phyloP scores from a whole-genome alignment of 2,797 vertebrate species.

The Percopsis omiscomaycus region DNA sequence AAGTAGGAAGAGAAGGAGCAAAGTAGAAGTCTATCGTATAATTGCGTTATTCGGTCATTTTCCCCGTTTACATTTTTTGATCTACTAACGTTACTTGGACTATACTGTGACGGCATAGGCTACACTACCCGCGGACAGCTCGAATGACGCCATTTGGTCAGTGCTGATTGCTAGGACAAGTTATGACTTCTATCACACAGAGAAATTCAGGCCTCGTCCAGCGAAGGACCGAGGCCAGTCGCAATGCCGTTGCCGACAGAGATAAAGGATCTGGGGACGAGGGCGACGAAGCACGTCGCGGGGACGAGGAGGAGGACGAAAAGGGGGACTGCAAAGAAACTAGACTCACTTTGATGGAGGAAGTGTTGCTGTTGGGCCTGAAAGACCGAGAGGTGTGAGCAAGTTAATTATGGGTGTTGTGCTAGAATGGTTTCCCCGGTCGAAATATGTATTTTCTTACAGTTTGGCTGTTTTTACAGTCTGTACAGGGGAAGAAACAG shows the following conservation, averaged over 20 bases:
- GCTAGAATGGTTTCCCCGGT: too few relatives aligned
- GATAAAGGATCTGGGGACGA: slow-evolving; percentile 81
- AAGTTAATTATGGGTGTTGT: slow-evolving; percentile 3
- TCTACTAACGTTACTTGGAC: not conserved
- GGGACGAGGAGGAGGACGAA: slow-evolving; percentile 88
- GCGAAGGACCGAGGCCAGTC: slow-evolving; percentile 92
- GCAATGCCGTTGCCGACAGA: slow-evolving; percentile 85
- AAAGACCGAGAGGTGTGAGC: slow-evolving; percentile 92
- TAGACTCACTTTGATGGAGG: slow-evolving; percentile 94
- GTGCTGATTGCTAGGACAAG: slow-evolving; percentile 38
- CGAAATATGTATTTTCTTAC: too few relatives aligned
- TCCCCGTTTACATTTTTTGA: slow-evolving; percentile 26
- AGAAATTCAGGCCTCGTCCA: slow-evolving; percentile 95
- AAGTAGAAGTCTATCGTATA: slow-evolving; percentile 31
- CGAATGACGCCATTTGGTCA: slow-evolving; percentile 35
- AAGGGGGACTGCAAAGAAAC: slow-evolving; percentile 93
- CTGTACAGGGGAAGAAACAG: too few relatives aligned
- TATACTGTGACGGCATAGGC: slow-evolving; percentile 43
- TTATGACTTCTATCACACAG: slow-evolving; percentile 89
- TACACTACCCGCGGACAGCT: slow-evolving; percentile 27
- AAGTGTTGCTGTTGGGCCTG: slow-evolving; percentile 92
- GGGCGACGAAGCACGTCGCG: slow-evolving; percentile 83
- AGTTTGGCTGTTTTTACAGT: too few relatives aligned
- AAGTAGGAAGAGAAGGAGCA: slow-evolving; percentile 59
- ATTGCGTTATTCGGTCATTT: slow-evolving; percentile 11